These are phyloP conservation scores for Gymnoscelis rufifasciata DNA, from an alignment of 2,888 invertebrate genomes.

Conservation along the genomic window DNA sequence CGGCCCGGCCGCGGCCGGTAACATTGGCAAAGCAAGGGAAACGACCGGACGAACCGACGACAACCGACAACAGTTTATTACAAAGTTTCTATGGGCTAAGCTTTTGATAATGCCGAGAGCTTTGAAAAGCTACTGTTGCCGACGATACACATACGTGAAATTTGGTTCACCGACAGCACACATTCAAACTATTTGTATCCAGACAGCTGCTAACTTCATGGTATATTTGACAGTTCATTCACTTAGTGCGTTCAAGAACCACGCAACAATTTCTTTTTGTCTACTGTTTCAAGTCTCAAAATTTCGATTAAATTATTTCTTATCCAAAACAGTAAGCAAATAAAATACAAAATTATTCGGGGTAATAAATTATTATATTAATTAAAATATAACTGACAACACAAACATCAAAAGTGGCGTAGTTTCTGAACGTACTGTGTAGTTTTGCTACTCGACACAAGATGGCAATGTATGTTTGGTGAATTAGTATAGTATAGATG, in stretches of 20 bases:
- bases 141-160: conserved; percentile 24
- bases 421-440: conserved; percentile 7
- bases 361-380: no score
- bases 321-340: no score
- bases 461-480: conserved; percentile 28
- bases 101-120: conserved; percentile 37
- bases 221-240: conserved; percentile 71
- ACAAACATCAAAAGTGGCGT: background rate
- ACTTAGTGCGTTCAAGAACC: conserved; percentile 49
- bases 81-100: conserved; percentile 27
- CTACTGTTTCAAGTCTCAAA: no score
- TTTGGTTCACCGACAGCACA: conserved; percentile 55
- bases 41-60: conserved; percentile 28
- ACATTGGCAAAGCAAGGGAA: conserved; percentile 9
- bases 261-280: no score
- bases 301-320: no score
- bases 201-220: conserved; percentile 69
- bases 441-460: conserved; percentile 28
- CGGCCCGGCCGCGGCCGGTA: background rate
- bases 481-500: background rate
- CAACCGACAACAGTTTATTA: conserved; percentile 2
- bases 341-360: no score
- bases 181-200: conserved; percentile 33
- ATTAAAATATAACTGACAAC: no score
- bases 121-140: conserved; percentile 36